phyloP scores from a whole-genome alignment of 2,888 invertebrate genomes.

The Drosophila colorata region DNA sequence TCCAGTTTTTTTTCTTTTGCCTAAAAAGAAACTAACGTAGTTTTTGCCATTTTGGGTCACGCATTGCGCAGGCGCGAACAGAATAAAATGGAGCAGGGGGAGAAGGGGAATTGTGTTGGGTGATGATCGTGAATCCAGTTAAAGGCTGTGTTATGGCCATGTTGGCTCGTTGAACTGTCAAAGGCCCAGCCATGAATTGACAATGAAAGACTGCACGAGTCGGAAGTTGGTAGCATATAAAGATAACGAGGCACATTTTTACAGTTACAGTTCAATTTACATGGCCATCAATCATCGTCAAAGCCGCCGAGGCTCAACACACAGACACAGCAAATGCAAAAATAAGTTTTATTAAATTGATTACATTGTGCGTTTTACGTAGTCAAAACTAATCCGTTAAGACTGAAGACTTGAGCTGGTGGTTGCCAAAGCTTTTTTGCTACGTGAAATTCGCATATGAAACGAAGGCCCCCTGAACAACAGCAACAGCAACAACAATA shows the following conservation, averaged over 20 bases:
- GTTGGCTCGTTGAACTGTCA: conserved; percentile 35
- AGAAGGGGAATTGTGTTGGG: not conserved
- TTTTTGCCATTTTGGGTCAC: conserved; percentile 62
- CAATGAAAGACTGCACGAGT: conserved; percentile 55
- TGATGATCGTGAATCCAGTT: conserved; percentile 39
- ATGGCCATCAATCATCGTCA: conserved; percentile 62
- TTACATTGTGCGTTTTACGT: conserved; percentile 36
- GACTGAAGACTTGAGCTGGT: conserved; percentile 48
- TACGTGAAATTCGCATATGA: too few species aligned
- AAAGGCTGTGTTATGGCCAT: conserved; percentile 52
- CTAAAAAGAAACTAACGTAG: conserved; percentile 29
- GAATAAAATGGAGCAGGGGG: conserved; percentile 7
- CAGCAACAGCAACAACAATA: too few species aligned
- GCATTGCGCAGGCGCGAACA: conserved; percentile 38
- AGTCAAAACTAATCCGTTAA: conserved; percentile 60
- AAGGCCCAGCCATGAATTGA: conserved; percentile 46
- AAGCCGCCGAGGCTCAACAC: conserved; percentile 22
- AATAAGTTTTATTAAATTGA: conserved; percentile 44
- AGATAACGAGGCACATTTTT: conserved; percentile 44
- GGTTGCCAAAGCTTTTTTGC: conserved; percentile 15
- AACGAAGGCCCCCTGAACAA: too few species aligned
- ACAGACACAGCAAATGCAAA: conserved; percentile 23
- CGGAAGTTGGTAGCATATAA: conserved; percentile 33
- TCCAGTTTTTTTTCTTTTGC: conserved; percentile 17
- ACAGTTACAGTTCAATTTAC: conserved; percentile 52